phyloP scores from a whole-genome alignment of 2,888 invertebrate genomes.

The Kryphioiulus occultus region DNA sequence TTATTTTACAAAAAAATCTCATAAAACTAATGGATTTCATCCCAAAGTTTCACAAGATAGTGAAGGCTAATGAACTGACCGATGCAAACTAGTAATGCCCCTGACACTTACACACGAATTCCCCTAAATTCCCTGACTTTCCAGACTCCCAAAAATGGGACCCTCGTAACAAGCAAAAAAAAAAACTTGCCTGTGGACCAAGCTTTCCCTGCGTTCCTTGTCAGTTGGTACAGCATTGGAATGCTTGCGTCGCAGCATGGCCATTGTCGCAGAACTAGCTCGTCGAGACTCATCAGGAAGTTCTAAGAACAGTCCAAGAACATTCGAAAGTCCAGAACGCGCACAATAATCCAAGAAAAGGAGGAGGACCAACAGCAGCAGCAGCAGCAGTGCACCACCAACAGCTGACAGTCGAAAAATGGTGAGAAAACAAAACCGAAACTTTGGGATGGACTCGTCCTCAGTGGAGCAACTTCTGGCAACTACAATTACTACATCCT shows the following conservation, averaged over 20 bases:
- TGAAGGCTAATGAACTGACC: no score
- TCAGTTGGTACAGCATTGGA: constrained; percentile 11
- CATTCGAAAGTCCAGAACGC: neutral
- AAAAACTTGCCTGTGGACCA: constrained; percentile 46
- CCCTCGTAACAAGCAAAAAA: neutral
- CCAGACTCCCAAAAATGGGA: neutral
- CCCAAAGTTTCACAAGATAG: no score
- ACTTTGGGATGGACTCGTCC: neutral
- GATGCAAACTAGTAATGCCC: no score
- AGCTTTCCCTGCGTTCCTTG: constrained; percentile 49
- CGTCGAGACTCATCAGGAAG: neutral
- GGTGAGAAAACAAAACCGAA: neutral
- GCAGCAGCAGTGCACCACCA: neutral
- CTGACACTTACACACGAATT: no score
- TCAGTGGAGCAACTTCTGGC: neutral
- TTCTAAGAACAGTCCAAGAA: neutral
- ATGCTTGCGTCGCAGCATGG: constrained; percentile 50
- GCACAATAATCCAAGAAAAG: neutral
- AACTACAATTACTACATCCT: neutral
- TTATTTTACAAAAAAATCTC: no score
- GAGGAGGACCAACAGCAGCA: neutral
- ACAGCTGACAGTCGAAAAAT: neutral
- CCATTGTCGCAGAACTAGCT: constrained; percentile 3
- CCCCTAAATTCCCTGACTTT: no score
- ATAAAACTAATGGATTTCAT: no score